Base-by-base conservation (phyloP, 2,113 vertebrate species). In the Mionectes macconnelli region DNA sequence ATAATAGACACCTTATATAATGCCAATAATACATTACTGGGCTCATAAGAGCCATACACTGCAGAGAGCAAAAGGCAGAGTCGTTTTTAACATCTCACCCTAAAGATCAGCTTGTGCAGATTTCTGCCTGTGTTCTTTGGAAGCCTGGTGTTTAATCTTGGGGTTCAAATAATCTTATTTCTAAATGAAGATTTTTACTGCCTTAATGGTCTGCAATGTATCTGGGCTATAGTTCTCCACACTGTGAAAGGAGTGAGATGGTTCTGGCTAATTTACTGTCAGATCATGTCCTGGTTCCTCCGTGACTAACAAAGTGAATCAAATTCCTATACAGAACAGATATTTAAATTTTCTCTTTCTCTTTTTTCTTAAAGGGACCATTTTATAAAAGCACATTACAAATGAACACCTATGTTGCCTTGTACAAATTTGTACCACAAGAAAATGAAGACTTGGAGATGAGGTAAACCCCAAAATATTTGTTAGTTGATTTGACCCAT, bases 381-480 rank as follows among this genome's bases (percentile, higher is more conserved):
- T 94, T 96, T 96, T 97, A 97, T 96, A 98, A 98, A 98, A 99
- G 98, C 80, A 75, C 97, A 66, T 97, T 99, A 86, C 98, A 98
- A 95, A 98, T 98, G 96, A 99, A 98, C 98, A 99, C 98, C 95
- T 99, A 98, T 23, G 99, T 99, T 98, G 99, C 99, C 98, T 99
- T 99, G 98, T 99, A 98, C 98, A 99, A 98, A 97, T 99, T 99
- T 98, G 97, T 97, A 75, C 98, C 99, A 81, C 99, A 99, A 94
- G 99, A 99, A 87, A 98, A 97, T 81, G 98, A 99, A 93, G 99
- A 99, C 96, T 98, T 99, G 97, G 99, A 99, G 97, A 98, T 99
- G 98, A 99, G 98, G 99, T 99, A 94, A 97, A 69, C 19, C 16
- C 25, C 9, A 39, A 39, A 88, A 73, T 70, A 64, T 35, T 84